Conservation (phyloP, 2,797 vertebrate species). For the Nyctibius grandis region DNA sequence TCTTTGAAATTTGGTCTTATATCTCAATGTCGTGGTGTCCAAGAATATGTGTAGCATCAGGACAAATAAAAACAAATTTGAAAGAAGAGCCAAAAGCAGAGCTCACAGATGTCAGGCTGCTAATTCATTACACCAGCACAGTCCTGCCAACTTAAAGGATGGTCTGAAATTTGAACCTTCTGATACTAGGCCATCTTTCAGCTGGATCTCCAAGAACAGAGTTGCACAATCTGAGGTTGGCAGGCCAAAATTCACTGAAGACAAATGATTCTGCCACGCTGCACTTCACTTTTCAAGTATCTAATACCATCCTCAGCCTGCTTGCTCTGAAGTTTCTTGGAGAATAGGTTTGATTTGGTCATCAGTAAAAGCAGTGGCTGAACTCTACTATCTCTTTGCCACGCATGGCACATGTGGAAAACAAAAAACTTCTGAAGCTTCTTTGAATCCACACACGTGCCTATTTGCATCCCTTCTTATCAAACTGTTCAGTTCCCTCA, state of each 20-base stretch:
- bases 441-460: not conserved
- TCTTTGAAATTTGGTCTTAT: not conserved
- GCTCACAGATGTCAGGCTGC: not conserved
- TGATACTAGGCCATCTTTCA: not conserved
- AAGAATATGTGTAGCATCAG: not conserved
- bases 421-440: not conserved
- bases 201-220: not conserved
- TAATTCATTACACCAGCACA: not conserved
- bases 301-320: not conserved
- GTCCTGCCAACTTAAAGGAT: not conserved
- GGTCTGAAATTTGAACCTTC: not conserved
- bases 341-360: not conserved
- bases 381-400: not conserved
- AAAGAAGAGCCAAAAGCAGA: not conserved
- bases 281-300: not conserved
- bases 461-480: not conserved
- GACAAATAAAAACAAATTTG: not conserved
- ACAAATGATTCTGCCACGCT: not conserved
- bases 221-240: not conserved
- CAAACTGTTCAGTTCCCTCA: not conserved
- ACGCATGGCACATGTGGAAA: rapidly evolving
- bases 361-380: not conserved
- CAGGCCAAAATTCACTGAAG: not conserved
- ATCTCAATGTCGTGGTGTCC: not conserved
- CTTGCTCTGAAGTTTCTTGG: not conserved